Evolutionary conservation across 2,113 vertebrate genomes (phyloP).

Genomic region (Mormyrus lacerda): DNA sequence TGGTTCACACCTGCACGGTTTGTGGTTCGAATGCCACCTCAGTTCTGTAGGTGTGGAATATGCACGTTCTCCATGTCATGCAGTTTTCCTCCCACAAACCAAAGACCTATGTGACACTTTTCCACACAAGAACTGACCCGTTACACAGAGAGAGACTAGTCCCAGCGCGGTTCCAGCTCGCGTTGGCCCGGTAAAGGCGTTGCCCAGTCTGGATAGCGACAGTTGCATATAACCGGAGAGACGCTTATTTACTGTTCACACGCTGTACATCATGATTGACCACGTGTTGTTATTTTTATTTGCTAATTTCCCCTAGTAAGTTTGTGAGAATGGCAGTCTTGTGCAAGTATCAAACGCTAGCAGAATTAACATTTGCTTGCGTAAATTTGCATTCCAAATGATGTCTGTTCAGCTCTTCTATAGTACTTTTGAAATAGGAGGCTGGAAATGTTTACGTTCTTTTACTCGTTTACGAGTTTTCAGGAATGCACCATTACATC

Average conservation of each 20-base stretch:
- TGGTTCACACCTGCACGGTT: not conserved
- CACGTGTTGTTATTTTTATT: not conserved
- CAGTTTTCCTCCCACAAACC: not conserved
- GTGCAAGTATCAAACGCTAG: not conserved
- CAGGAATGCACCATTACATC: not conserved
- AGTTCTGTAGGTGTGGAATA: not conserved
- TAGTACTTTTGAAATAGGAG: not conserved
- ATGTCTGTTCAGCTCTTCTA: not conserved
- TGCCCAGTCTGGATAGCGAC: not conserved
- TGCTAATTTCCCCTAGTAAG: not conserved
- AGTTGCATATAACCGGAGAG: not conserved
- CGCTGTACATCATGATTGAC: not conserved
- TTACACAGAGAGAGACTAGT: not conserved
- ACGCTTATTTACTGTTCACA: not conserved
- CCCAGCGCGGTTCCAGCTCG: not conserved
- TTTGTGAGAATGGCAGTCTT: not conserved
- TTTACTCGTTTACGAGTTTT: no score
- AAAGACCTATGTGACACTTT: not conserved
- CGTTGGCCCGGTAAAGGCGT: not conserved
- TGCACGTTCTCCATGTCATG: not conserved
- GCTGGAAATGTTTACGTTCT: not conserved
- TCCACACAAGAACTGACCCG: not conserved
- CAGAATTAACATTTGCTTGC: not conserved
- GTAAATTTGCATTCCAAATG: not conserved
- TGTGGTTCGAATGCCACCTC: not conserved